Evolutionary conservation across 2,113 vertebrate species (phyloP).

Genomic region (Odontesthes bonariensis): DNA sequence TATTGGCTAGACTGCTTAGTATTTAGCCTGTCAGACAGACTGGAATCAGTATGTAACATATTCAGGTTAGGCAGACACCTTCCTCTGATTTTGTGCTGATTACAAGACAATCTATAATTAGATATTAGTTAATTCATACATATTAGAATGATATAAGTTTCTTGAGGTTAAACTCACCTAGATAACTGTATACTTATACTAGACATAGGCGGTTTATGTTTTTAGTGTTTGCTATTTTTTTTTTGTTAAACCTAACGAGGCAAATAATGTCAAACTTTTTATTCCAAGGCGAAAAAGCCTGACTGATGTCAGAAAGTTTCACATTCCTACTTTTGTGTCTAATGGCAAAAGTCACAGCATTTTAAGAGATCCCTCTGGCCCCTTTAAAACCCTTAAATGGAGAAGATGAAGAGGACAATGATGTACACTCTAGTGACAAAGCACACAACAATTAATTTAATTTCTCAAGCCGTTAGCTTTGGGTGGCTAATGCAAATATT

Average conservation of each 20-base stretch:
- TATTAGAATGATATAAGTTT: no score
- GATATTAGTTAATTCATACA: neutral
- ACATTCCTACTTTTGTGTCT: neutral
- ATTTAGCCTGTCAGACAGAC: neutral
- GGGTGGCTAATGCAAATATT: slow-evolving; percentile 74
- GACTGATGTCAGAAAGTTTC: neutral
- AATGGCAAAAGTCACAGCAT: slow-evolving; percentile 14
- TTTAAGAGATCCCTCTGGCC: slow-evolving; percentile 10
- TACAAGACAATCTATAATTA: neutral
- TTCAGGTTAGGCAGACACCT: neutral
- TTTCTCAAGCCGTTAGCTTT: slow-evolving; percentile 70
- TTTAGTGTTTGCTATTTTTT: neutral
- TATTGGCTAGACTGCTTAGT: neutral
- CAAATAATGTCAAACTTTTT: neutral
- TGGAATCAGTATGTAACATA: neutral
- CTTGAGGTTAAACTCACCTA: no score
- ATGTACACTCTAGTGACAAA: slow-evolving; percentile 41
- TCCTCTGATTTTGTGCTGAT: neutral
- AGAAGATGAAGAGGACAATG: slow-evolving; percentile 41
- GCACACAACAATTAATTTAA: slow-evolving; percentile 68
- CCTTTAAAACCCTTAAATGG: slow-evolving; percentile 28
- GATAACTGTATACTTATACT: no score
- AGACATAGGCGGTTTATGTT: neutral
- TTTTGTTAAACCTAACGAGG: neutral
- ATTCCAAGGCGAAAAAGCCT: neutral